Evolutionary conservation across 2,797 vertebrate genomes (phyloP), one percentile per base, ranked within the genome.

Genomic region (Pristis pectinata): DNA sequence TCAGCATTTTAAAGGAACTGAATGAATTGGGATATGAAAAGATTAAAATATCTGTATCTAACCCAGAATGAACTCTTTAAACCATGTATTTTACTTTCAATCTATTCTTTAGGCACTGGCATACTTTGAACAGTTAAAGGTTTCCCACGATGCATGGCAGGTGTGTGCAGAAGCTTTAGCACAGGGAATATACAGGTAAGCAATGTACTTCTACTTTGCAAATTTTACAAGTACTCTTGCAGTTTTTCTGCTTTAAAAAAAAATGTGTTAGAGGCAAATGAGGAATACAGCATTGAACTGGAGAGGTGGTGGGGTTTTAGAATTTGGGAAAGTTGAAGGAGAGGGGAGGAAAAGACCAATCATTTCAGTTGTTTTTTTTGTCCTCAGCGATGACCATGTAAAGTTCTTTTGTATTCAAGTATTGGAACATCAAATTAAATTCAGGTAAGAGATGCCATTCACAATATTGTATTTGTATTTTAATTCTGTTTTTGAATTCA

Each of bases 361-460:
- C 15, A 44, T 22, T 56, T n/a, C 61, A 91, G 41, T 67, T 91
- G 44, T 89, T 95, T 96, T 95, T 95, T 95, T 77, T 94, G 85
- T 95, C 93, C 92, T 30, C 96, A 99, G 99, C 95, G 98, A 99
- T 94, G 99, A 99, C 97, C 99, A 99, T 89, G 97, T 99, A 95
- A 99, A 99, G 96, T 99, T 99, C 96, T 99, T 99, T 97, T 99
- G 98, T 97, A 99, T 99, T 97, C 99, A 99, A 98, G 99, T 99
- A 61, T 95, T 99, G 95, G 99, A 99, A 96, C 98, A 99, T 96
- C 99, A 99, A 97, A 97, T 99, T 95, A 99, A 99, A 96, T 99
- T 98, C 97, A 99, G 99, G 99, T 99, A 96, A 97, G 97, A 95
- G 70, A 30, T 44, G 64, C 41, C 30, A 17, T n/a, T 6, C 30